Evolutionary conservation across 2,113 vertebrate species (phyloP), one percentile per base, ranked within the genome.

Genomic region (Athene noctua): DNA sequence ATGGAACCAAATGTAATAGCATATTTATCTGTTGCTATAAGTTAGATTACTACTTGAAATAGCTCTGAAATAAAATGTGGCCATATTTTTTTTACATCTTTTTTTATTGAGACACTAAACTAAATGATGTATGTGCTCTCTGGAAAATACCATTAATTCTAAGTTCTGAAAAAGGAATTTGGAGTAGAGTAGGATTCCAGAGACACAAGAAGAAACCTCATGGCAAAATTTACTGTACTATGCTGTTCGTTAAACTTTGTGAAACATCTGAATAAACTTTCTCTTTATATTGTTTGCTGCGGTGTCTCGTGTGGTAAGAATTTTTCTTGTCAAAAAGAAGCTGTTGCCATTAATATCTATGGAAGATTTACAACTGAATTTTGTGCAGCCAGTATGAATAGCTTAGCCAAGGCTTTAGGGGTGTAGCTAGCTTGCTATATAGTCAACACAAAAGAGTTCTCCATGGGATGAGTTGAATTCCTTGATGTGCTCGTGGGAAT

Each of bases 121-220:
- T 74, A 51, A 80, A 18, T 58, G 12, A 30, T 57, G 18, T 23
- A 32, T 18, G 2, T 0, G 2, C 11, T 9, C 13, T 32, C 8
- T 72, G 14, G 29, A 65, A 86, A 92, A 79, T 42, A 6, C 5
- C 15, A 19, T 46, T 42, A 32, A n/a, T 75, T 67, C 90, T 68
- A 68, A 52, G 14, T 54, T 57, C 14, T 70, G 42, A 15, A 46
- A 46, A 3, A 62, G 34, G 26, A 19, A 42, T 73, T 83, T 49
- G 15, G 36, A 52, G 12, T 75, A 47, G 42, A 25, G 14, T 63
- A 57, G 62, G 26, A 59, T 80, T 94, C 44, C 36, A 80, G 85
- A 75, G 52, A 36, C 36, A 49, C 5, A 30, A 51, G 40, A 79
- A 27, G 8, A 77, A 83, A 40, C 7, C 20, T 67, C 0, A 2